These are phyloP conservation scores for Etheostoma nigrum DNA, from an alignment of 2,797 vertebrate genomes.

Conservation along the genomic window DNA sequence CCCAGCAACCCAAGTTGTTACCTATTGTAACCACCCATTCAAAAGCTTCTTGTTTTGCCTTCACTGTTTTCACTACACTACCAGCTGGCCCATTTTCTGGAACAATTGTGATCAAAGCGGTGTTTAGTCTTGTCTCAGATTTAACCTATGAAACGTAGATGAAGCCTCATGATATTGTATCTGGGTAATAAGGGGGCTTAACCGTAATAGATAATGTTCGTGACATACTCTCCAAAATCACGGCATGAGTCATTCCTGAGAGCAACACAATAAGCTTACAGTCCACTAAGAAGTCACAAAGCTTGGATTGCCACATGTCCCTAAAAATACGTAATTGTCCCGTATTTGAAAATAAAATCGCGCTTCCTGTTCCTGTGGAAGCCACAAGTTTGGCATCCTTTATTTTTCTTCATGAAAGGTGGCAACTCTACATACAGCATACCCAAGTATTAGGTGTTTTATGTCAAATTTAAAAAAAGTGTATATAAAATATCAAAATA, in stretches of 20 bases:
- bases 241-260: conserved; percentile 13
- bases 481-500: background rate
- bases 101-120: conserved; percentile 6
- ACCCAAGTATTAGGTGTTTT: background rate
- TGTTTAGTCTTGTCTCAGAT: conserved; percentile 49
- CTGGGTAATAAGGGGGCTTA: conserved; percentile 39
- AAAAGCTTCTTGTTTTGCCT: conserved; percentile 23
- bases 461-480: background rate
- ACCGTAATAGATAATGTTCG: conserved; percentile 33
- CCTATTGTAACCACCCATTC: conserved; percentile 6
- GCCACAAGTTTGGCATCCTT: no score
- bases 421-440: no score
- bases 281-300: background rate
- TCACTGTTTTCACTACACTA: conserved; percentile 24
- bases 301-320: no score
- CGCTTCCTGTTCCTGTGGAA: no score
- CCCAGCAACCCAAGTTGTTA: conserved; percentile 36
- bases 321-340: no score
- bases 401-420: no score
- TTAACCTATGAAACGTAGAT: conserved; percentile 23
- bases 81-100: conserved; percentile 15
- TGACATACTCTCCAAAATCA: conserved; percentile 1
- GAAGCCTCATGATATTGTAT: conserved; percentile 36
- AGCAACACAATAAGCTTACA: conserved; percentile 26
- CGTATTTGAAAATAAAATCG: no score